These are phyloP conservation scores for Xiphophorus maculatus DNA, from an alignment of 2,113 vertebrate species.

Conservation along the genomic window DNA sequence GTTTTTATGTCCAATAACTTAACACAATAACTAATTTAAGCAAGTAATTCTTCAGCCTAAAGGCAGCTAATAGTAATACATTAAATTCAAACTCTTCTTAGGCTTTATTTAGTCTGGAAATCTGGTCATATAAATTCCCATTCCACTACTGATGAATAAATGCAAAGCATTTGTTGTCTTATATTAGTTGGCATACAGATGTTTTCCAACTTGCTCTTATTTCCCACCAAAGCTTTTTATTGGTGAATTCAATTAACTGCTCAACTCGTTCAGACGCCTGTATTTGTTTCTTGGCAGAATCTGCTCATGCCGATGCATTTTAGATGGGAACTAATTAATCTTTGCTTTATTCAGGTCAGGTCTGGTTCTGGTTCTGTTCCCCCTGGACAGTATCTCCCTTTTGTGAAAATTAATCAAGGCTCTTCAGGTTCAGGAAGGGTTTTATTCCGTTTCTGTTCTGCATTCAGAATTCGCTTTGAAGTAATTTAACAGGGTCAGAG, in stretches of 20 bases:
- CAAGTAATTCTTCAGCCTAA: neutral
- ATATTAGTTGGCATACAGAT: too few relatives aligned
- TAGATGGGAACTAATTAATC: constrained; percentile 11
- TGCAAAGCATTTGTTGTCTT: too few relatives aligned
- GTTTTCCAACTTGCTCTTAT: neutral
- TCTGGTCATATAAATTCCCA: neutral
- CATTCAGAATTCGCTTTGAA: neutral
- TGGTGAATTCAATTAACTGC: neutral
- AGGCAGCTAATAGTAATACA: neutral
- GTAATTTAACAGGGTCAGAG: neutral
- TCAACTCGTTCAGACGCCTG: neutral
- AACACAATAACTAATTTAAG: too few relatives aligned
- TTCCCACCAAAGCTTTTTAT: neutral
- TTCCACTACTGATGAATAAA: neutral
- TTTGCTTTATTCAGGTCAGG: constrained; percentile 23
- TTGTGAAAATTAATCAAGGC: constrained; percentile 14
- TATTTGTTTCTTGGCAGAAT: neutral
- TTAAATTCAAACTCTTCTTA: neutral
- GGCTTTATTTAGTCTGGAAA: neutral
- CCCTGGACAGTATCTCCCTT: neutral
- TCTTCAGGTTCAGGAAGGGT: neutral
- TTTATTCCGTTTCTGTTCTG: neutral
- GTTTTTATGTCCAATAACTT: too few relatives aligned
- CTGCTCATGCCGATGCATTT: neutral
- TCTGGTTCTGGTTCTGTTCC: constrained; percentile 1